Conservation (phyloP, 2,797 vertebrate species). For the Pygocentrus nattereri region DNA sequence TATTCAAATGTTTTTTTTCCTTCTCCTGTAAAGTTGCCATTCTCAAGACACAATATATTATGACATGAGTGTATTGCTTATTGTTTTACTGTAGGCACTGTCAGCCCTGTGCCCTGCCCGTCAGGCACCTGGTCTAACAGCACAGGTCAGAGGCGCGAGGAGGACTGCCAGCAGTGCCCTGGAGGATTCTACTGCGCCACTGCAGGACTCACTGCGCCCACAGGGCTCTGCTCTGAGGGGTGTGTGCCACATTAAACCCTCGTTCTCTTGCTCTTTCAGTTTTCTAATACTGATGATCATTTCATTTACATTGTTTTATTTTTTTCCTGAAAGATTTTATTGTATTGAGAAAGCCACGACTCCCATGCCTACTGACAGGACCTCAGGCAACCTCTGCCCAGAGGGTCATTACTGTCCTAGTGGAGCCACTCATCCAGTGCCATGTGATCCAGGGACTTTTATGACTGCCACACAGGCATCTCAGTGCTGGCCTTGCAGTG, state of each 20-base stretch:
- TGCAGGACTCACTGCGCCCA: constrained; percentile 73
- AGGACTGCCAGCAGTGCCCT: constrained; percentile 81
- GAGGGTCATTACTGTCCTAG: constrained; percentile 80
- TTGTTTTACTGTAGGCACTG: constrained; percentile 73
- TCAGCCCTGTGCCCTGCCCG: constrained; percentile 78
- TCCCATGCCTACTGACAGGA: constrained; percentile 74
- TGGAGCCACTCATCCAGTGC: constrained; percentile 74
- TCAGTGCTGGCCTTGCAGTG: constrained; percentile 81
- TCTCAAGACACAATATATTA: neutral
- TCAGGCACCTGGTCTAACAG: constrained; percentile 83
- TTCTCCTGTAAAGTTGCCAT: no score
- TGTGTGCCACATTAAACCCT: constrained; percentile 59
- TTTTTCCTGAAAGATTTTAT: constrained; percentile 77
- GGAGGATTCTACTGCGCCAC: constrained; percentile 82
- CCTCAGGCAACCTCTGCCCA: constrained; percentile 82
- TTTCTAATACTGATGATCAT: neutral
- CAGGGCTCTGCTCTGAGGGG: constrained; percentile 83
- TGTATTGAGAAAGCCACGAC: constrained; percentile 74
- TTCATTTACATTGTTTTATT: neutral
- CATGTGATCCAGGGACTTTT: constrained; percentile 84
- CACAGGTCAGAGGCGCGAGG: constrained; percentile 72
- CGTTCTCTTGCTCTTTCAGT: neutral
- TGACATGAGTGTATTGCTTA: constrained; percentile 11
- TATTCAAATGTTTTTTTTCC: no score
- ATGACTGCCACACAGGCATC: constrained; percentile 70